Base-by-base conservation (phyloP, 2,888 invertebrate species). In the Piscicola geometra region DNA sequence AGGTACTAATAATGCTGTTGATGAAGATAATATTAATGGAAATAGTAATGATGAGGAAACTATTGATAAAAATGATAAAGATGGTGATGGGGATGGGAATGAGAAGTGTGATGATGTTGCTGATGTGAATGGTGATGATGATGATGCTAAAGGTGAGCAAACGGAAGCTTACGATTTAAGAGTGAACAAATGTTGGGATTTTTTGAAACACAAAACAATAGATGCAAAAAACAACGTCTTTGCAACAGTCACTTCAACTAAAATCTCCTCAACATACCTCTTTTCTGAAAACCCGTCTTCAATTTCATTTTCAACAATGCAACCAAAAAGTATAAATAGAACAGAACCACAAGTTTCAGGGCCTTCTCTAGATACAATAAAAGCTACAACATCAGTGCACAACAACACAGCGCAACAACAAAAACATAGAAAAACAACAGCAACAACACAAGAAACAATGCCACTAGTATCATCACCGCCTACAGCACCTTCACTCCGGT, bases 11-110 rank as follows among this genome's bases (percentile, higher is more conserved):
- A 32, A 75, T 69, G 15, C 66, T 33, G 18, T 67, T 32, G 15
- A 72, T 73, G 18, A 41, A 0, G 28, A 69, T 33, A 18, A 73
- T 73, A 28, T 47, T 47, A 28, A 75, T 75, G 32, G 73, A 41
- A 41, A 75, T 73, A 21, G 33, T 50, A 52, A 74, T 28, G 25
- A 50, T 73, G 12, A 50, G 36, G 25, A 75, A 28, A 47, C 5
- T 69, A n/a, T 30, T 73, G 32, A 73, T 69, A 5, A 73, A 70
- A 21, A 9, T 73, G 32, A 73, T 15, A 5, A 71, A 71, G 32
- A 68, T 71, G 32, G 70, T 35, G n/a, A 73, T 30, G 25, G 70
- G 21, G 36, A 72, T 72, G 33, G 73, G n/a, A 25, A 75, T 9
- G 32, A 32, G 25, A 2, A 70, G 5, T 18, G 30, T 41, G 33